Evolutionary conservation across 1,140 invertebrate genomes (phyloP), one percentile per base, ranked within the genome.

Genomic region (Penaeus chinensis): DNA sequence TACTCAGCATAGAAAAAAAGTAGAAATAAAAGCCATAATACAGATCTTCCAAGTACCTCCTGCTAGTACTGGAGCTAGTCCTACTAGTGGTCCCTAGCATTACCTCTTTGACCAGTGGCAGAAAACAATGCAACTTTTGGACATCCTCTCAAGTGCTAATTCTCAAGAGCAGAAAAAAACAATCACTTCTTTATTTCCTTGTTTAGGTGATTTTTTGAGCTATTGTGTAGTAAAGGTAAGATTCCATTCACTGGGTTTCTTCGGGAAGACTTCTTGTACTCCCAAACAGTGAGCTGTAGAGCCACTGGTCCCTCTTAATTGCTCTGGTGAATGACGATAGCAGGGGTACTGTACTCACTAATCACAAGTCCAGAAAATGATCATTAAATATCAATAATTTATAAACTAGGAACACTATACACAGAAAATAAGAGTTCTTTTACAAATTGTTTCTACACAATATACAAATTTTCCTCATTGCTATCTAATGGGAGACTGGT

Each of bases 401-500:
- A 82, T 82, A 87, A 87, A 82, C 86, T 87, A 87, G 78, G 82
- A 27, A 71, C 71, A 83, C 80, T 87, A 87, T 87, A 87, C 85
- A 82, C 71, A 61, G 81, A 87, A 87, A 87, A 78, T 82, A 65
- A 87, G 66, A 60, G 65, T 87, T 87, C 71, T 74, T 87, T 82
- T 83, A 82, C 86, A 87, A 82, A 87, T 62, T 63, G 20, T 83
- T 83, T 66, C 86, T 87, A 87, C 80, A 87, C 80, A 87, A 82
- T 87, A 82, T 87, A 87, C 80, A 81, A 87, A 87, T 82, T 87
- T 82, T 83, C 81, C 80, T 87, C 86, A 87, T 62, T 77, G 79
- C 85, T 87, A 87, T 76, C 86, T 87, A 87, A 87, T 87, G 86
- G 81, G 86, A 87, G 81, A 87, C 83, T 85, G 83, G 74, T 63